Percentiles rank a stretch among this genome's conserved stretches.
Conservation (phyloP, 2,888 invertebrate species). For the Priocnemis perturbator region DNA sequence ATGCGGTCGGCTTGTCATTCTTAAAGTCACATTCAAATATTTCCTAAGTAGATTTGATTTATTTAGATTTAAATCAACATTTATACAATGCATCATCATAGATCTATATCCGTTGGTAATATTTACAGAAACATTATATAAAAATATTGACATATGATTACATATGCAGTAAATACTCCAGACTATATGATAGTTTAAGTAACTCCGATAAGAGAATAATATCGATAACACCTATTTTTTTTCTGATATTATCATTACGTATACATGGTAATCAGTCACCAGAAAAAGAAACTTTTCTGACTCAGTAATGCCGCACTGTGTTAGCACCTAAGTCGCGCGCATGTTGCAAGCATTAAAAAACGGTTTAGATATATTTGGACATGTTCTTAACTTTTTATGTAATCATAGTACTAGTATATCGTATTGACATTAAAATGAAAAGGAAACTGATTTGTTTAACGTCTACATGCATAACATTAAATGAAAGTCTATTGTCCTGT, state of each 20-base stretch:
- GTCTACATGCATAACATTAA: too few species aligned
- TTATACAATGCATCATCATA: slow-evolving; percentile 54
- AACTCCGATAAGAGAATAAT: slow-evolving; percentile 27
- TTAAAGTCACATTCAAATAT: too few species aligned
- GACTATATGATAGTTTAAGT: slow-evolving; percentile 47
- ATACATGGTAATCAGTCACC: slow-evolving; percentile 59
- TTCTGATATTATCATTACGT: slow-evolving; percentile 54
- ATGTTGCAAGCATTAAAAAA: too few species aligned
- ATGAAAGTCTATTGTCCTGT: too few species aligned
- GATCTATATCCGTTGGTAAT: slow-evolving; percentile 47
- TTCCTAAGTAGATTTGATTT: slow-evolving; percentile 14
- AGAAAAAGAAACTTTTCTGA: slow-evolving; percentile 34
- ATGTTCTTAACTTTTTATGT: too few species aligned
- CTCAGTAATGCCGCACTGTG: not conserved
- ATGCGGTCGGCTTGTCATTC: not conserved
- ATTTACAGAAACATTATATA: slow-evolving; percentile 67
- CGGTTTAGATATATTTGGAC: too few species aligned
- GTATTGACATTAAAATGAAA: too few species aligned
- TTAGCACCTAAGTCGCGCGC: too few species aligned
- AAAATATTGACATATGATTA: slow-evolving; percentile 61
- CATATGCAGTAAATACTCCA: slow-evolving; percentile 48
- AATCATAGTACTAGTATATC: too few species aligned
- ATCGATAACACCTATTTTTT: slow-evolving; percentile 27
- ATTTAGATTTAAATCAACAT: slow-evolving; percentile 50
- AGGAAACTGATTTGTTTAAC: too few species aligned